phyloP scores from a whole-genome alignment of 2,113 vertebrate species.

The Stigmatopora nigra region DNA sequence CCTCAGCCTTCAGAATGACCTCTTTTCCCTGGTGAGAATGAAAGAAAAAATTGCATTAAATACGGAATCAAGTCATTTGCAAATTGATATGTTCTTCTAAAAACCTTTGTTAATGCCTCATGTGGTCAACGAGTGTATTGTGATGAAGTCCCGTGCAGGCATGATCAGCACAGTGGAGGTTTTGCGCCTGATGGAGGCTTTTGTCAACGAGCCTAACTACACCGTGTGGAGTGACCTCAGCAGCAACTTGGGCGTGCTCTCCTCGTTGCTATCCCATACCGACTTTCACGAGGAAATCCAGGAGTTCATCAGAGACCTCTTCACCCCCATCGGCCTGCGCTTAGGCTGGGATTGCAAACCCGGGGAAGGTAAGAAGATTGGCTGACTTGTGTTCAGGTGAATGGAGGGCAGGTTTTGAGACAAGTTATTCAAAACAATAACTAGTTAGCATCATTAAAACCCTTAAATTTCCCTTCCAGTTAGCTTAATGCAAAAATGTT shows the following conservation, averaged over 20 bases:
- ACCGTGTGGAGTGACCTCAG: slow-evolving; percentile 98
- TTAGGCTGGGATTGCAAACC: slow-evolving; percentile 93
- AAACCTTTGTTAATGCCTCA: too few relatives aligned
- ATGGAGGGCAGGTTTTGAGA: neutral
- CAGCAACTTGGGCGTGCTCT: slow-evolving; percentile 94
- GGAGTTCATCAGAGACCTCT: slow-evolving; percentile 89
- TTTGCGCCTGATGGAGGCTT: slow-evolving; percentile 97
- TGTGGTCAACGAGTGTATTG: neutral
- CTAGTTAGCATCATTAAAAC: too few relatives aligned
- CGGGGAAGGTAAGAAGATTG: slow-evolving; percentile 80
- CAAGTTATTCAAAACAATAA: too few relatives aligned
- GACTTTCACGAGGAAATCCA: slow-evolving; percentile 96
- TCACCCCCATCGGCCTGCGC: slow-evolving; percentile 88
- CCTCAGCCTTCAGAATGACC: slow-evolving; percentile 93
- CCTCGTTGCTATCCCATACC: slow-evolving; percentile 91
- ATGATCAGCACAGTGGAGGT: slow-evolving; percentile 97
- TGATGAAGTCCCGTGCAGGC: slow-evolving; percentile 85
- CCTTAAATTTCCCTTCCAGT: too few relatives aligned
- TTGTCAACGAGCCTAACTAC: slow-evolving; percentile 97
- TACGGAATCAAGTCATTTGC: neutral
- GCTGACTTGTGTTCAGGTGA: neutral
- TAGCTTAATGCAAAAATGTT: too few relatives aligned
- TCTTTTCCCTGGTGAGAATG: slow-evolving; percentile 87
- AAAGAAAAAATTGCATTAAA: neutral
- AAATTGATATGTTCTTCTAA: too few relatives aligned